Conservation (phyloP, 1,140 invertebrate genomes). For the Drosophila burlai region DNA sequence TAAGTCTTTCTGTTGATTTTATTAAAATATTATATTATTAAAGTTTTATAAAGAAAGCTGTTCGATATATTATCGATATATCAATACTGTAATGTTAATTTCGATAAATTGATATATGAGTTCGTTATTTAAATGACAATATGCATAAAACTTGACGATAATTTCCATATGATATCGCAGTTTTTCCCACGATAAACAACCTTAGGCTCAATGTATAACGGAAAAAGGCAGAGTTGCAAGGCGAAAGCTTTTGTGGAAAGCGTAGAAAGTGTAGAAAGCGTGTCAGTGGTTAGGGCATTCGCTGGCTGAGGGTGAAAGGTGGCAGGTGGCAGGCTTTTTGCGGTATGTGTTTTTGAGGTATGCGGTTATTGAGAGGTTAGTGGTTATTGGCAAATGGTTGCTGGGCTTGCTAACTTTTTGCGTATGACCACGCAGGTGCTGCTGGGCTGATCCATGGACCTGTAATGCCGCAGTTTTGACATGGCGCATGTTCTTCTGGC, state of each 20-base stretch:
- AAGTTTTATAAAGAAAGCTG: neutral
- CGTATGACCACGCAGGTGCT: slow-evolving; percentile 76
- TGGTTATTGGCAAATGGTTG: neutral
- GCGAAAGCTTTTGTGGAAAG: neutral
- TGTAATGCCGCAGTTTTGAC: slow-evolving; percentile 85
- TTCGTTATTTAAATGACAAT: neutral
- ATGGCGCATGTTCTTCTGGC: slow-evolving; percentile 78
- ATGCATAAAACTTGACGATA: neutral
- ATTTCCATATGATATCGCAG: neutral
- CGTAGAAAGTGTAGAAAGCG: neutral
- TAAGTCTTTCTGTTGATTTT: neutral
- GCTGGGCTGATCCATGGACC: slow-evolving; percentile 84
- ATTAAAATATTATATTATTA: no score
- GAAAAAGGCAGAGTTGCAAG: neutral
- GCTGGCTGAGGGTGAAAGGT: neutral
- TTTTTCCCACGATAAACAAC: neutral
- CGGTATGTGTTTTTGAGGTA: neutral
- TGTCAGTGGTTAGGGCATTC: slow-evolving; percentile 6
- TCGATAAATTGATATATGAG: neutral
- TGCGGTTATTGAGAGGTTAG: neutral
- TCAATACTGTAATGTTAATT: no score
- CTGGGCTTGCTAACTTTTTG: slow-evolving; percentile 79
- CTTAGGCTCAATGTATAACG: neutral
- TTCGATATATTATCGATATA: neutral
- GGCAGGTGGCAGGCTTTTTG: slow-evolving; percentile 3